Evolutionary conservation across 2,113 vertebrate species (phyloP).

Genomic region (Eolophus roseicapilla): DNA sequence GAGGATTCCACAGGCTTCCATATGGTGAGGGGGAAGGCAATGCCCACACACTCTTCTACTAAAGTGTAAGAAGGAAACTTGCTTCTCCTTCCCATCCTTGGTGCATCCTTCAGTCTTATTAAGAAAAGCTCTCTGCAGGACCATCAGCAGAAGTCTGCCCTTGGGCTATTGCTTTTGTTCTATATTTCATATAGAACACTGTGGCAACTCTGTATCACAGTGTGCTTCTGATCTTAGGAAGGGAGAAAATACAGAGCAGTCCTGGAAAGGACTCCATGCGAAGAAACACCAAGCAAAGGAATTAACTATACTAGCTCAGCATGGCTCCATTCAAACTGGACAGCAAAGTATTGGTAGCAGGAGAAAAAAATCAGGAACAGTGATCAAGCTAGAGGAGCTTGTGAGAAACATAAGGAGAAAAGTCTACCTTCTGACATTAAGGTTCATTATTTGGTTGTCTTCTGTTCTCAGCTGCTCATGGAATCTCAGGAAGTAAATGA

Average conservation of each 20-base stretch:
- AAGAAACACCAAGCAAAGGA: background rate
- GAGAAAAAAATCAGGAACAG: background rate
- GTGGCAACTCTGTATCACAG: background rate
- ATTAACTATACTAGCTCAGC: background rate
- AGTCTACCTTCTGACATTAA: background rate
- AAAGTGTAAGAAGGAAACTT: background rate
- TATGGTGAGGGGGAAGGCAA: conserved; percentile 49
- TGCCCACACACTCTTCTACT: conserved; percentile 14
- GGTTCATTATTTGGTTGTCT: background rate
- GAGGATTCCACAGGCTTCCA: conserved; percentile 30
- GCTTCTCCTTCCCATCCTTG: background rate
- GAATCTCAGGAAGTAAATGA: background rate
- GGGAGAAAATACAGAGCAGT: background rate
- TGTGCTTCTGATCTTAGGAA: background rate
- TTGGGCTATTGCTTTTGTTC: background rate
- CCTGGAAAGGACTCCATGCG: background rate
- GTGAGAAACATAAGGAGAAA: background rate
- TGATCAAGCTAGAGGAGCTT: background rate
- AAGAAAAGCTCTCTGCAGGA: background rate
- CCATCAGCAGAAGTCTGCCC: background rate
- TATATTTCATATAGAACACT: background rate
- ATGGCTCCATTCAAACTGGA: background rate
- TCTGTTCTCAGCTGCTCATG: background rate
- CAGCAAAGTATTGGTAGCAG: background rate
- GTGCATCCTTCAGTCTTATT: background rate